Base-by-base conservation (phyloP, 2,888 invertebrate species). In the Actias luna region DNA sequence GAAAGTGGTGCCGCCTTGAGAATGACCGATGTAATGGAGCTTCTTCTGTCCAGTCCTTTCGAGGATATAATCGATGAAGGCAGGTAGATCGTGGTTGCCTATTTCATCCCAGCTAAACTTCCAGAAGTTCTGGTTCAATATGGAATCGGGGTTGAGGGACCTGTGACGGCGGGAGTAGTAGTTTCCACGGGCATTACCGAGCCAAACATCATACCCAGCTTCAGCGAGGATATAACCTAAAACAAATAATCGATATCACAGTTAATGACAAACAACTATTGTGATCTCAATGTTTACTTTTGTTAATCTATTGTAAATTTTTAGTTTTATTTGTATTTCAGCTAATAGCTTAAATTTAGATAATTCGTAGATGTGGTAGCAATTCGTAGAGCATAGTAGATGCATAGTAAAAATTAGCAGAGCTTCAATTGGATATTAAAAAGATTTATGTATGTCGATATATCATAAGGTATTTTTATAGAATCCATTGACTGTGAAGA, bases 171-270 rank as follows among this genome's bases (percentile, higher is more conserved):
- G 87, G 5, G 94, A 93, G 78, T 95, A 95, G 58, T 84, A 93
- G 77, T 95, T 96, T 1, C 97, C 97, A 1, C 97, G 93, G 22
- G 94, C 93, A 80, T 97, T 97, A 0, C 95, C 95, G 76, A 97
- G 83, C 97, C 97, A 97, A 0, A 96, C 95, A 70, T 96, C 96
- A 72, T 94, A 96, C 18, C 95, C 95, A 57, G 90, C 86, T 66
- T 96, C 95, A 4, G 94, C 94, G 8, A 96, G 80, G 5, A 91
- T 64, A 70, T 88, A 89, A 1, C 70, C 87, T 88, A 0, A 62
- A 68, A 29, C 16, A 29, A n/a, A 42, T 42, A n/a, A n/a, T 7
- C 10, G 31, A 42, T 8, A 42, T 42, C 16, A 36, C n/a, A 42
- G 18, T 5, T 27, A 2, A 16, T 58, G 29, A 58, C 10, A 10